phyloP scores from a whole-genome alignment of 2,888 invertebrate species.

The Athalia circularis region DNA sequence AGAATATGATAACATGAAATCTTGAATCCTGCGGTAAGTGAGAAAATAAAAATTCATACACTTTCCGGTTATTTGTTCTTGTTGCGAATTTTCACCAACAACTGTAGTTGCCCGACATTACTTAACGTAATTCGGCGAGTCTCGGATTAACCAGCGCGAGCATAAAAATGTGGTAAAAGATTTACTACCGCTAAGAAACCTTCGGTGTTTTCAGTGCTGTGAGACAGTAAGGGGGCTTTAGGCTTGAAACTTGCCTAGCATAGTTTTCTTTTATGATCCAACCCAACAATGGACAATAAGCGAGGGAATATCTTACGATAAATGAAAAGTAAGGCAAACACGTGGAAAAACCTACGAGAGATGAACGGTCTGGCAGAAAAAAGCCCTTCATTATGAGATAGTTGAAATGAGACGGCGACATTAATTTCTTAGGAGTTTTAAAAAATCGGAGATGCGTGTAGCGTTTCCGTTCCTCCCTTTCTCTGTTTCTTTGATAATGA shows the following conservation, averaged over 20 bases:
- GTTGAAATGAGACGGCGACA: background rate
- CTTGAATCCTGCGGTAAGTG: background rate
- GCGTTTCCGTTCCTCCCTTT: background rate
- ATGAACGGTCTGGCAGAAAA: too few relatives aligned
- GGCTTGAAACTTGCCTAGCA: background rate
- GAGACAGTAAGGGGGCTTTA: background rate
- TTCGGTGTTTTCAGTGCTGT: background rate
- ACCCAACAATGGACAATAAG: conserved; percentile 1
- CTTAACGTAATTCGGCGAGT: background rate
- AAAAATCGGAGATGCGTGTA: background rate
- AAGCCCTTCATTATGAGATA: too few relatives aligned
- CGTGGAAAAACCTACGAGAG: too few relatives aligned
- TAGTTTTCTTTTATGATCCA: background rate
- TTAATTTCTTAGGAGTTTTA: background rate
- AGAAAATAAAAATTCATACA: background rate
- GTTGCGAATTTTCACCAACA: background rate
- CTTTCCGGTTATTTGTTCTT: background rate
- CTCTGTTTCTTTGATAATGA: background rate
- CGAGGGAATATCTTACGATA: background rate
- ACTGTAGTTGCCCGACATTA: too few relatives aligned
- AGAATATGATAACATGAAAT: background rate
- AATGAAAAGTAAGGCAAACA: background rate
- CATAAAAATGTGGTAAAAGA: conserved; percentile 1
- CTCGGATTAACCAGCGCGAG: background rate
- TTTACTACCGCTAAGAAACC: conserved; percentile 1